Evolutionary conservation across 2,113 vertebrate genomes (phyloP).

Genomic region (Periophthalmus modestus): DNA sequence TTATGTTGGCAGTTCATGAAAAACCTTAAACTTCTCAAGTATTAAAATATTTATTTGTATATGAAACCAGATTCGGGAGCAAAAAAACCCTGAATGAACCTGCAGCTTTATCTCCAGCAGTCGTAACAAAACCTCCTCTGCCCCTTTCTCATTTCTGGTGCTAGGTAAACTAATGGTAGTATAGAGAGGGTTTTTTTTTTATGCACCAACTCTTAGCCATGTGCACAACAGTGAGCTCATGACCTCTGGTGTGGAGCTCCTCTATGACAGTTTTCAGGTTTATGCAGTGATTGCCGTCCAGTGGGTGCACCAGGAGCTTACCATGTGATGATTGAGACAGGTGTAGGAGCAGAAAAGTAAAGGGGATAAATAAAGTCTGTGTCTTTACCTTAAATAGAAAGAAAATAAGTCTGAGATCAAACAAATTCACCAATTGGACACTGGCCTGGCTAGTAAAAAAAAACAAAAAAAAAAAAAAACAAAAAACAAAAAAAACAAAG

Average conservation of each 20-base stretch:
- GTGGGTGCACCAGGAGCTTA: slow-evolving; percentile 78
- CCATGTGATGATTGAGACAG: slow-evolving; percentile 45
- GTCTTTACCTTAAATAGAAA: slow-evolving; percentile 37
- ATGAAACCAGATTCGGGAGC: slow-evolving; percentile 40
- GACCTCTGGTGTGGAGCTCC: slow-evolving; percentile 72
- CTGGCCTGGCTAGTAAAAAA: not conserved
- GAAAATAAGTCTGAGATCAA: not conserved
- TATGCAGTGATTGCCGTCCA: slow-evolving; percentile 82
- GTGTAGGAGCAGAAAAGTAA: slow-evolving; percentile 41
- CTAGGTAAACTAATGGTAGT: slow-evolving; percentile 28
- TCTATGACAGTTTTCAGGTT: slow-evolving; percentile 77
- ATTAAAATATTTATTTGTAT: not conserved
- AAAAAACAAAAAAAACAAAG: too few species aligned
- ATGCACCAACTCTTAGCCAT: slow-evolving; percentile 71
- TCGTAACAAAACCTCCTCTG: slow-evolving; percentile 30
- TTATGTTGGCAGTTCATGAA: slow-evolving; percentile 45
- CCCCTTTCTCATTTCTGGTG: slow-evolving; percentile 44
- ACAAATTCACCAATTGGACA: not conserved
- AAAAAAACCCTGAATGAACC: slow-evolving; percentile 41
- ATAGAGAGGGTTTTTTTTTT: slow-evolving; percentile 63
- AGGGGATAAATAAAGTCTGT: slow-evolving; percentile 26
- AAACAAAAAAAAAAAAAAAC: too few species aligned
- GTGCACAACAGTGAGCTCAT: slow-evolving; percentile 72
- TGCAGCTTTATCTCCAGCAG: slow-evolving; percentile 49
- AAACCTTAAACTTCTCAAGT: slow-evolving; percentile 38